These are phyloP conservation scores for Parazoanthus swiftii DNA, from an alignment of 92 coral and sea anemone species.

Conservation along the genomic window DNA sequence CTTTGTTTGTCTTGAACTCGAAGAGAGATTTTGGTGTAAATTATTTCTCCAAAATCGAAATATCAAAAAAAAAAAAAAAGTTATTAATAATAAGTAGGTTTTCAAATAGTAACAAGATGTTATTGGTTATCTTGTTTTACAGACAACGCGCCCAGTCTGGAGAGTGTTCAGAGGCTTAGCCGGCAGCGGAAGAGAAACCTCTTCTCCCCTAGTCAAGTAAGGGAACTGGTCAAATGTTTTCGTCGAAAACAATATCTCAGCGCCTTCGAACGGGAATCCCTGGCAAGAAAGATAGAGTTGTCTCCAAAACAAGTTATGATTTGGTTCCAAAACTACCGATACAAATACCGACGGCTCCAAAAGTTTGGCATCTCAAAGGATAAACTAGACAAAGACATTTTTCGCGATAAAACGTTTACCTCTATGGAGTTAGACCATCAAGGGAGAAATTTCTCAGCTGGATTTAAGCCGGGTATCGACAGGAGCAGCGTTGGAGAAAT, in stretches of 20 bases:
- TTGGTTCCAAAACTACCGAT: slow-evolving; percentile 47
- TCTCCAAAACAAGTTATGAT: slow-evolving; percentile 42
- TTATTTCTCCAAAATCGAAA: no score
- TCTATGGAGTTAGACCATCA: not conserved
- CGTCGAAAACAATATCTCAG: slow-evolving; percentile 28
- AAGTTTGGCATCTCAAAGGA: slow-evolving; percentile 37
- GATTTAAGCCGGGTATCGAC: not conserved
- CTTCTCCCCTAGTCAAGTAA: slow-evolving; percentile 27
- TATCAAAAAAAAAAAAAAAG: no score
- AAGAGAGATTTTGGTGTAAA: no score
- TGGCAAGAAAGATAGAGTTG: slow-evolving; percentile 26
- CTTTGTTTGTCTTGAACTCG: no score
- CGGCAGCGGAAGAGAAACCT: slow-evolving; percentile 37
- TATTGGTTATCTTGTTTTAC: not conserved
- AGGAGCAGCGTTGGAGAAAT: not conserved
- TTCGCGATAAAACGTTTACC: not conserved
- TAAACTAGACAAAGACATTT: slow-evolving; percentile 15
- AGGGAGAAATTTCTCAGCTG: not conserved
- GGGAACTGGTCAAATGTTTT: slow-evolving; percentile 41
- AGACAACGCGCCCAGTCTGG: slow-evolving; percentile 17
- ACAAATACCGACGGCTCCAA: slow-evolving; percentile 32
- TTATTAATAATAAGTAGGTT: no score
- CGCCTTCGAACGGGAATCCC: slow-evolving; percentile 35
- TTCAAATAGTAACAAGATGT: not conserved
- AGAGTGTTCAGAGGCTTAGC: not conserved